Conservation (phyloP, 2,113 vertebrate species). For the Eonycteris spelaea region DNA sequence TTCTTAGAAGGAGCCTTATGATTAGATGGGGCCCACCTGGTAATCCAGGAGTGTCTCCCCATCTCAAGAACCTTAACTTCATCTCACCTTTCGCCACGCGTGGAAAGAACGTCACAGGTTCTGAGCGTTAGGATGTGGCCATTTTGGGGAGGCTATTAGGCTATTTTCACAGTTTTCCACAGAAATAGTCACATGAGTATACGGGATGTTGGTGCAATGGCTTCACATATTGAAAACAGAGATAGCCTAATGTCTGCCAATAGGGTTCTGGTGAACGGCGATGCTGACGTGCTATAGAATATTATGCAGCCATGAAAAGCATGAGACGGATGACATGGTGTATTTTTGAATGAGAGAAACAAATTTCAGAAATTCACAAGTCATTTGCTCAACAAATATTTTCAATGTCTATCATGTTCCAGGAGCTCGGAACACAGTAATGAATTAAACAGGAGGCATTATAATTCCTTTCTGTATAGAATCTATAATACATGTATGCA, state of each 20-base stretch:
- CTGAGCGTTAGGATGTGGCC: not conserved
- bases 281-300: not conserved
- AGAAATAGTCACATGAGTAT: not conserved
- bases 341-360: not conserved
- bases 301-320: not conserved
- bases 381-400: not conserved
- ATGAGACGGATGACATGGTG: not conserved
- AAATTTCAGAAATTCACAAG: not conserved
- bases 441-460: not conserved
- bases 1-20: not conserved
- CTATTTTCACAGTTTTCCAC: not conserved
- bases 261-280: fast-evolving
- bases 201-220: fast-evolving
- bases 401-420: not conserved
- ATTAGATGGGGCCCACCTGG: not conserved
- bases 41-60: not conserved
- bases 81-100: not conserved
- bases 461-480: not conserved
- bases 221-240: not conserved
- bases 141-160: not conserved
- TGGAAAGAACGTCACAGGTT: not conserved
- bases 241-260: not conserved
- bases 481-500: not conserved
- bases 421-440: not conserved
- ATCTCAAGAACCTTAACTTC: not conserved